Evolutionary conservation across 1,140 invertebrate genomes (phyloP), one percentile per base, ranked within the genome.

Genomic region (Paralvinella palmiformis): DNA sequence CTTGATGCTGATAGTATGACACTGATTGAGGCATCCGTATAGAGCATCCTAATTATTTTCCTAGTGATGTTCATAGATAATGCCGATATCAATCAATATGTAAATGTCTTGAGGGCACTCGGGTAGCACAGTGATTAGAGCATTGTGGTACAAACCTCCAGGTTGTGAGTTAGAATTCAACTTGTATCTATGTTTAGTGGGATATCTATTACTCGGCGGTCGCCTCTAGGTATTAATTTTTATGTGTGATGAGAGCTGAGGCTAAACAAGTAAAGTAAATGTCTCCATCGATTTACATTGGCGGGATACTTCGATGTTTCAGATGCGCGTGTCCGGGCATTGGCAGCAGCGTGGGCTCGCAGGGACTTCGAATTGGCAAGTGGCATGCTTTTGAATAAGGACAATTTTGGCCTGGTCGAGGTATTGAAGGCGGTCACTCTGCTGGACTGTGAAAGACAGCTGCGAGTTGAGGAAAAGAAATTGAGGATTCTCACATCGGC

Each of bases 261-360:
- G 7, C 10, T 53, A 10, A 10, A 7, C 7, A 53, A 10, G 50
- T 20, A 27, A 53, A 10, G 13, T 7, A 17, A 10, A 20, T 20
- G 50, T 20, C 50, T 29, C 50, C 50, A 53, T 15, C 27, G 7
- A 41, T 13, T 10, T 41, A n/a, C 10, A 41, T 13, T 13, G 10
- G 37, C 10, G 10, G 10, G 10, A 41, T 41, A 27, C 10, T 53
- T 53, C 27, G 6, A 10, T 29, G 15, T 69, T 65, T 44, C 63
- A 74, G 77, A 78, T 72, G 73, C 77, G 13, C 60, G 70, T 62
- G 69, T 77, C 15, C 59, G 72, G 65, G 70, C 71, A 27, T 57
- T 80, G 22, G 73, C 77, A n/a, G 72, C 75, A 37, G 75, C 78
- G 6, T 76, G 74, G 73, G 74, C 77, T 13, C 69, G 77, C 32